Evolutionary conservation across 2,888 invertebrate species (phyloP), one percentile per base, ranked within the genome.

Genomic region (Embidobia sp.): DNA sequence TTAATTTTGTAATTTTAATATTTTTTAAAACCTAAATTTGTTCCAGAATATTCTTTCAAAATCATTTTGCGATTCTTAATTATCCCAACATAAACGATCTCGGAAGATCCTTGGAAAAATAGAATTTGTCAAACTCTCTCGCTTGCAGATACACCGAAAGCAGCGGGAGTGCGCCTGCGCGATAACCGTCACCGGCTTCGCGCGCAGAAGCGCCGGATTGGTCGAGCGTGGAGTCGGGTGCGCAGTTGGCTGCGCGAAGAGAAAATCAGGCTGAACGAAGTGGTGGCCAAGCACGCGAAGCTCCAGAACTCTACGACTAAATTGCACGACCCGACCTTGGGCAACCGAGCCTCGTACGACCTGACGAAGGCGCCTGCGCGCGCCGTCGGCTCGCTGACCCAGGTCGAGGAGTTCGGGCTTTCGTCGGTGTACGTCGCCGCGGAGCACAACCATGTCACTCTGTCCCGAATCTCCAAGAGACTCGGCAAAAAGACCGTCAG

Each of bases 181-280:
- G 57, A 76, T 2, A 63, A 70, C 18, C 67, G 61, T 49, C 75
- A 79, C 6, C 67, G 72, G 7, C 22, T 69, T 53, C 72, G 75
- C 4, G 40, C 66, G 13, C 81, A 79, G 46, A 67, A 79, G 70
- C 81, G 79, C 1, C 78, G 84, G 2, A 59, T 88, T 5, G 87
- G 86, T 13, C 85, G 84, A 13, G 88, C 88, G 7, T 87, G 88
- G 88, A 84, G 82, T 6, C 83, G 83, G 49, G 87, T 88, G 85
- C 83, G 87, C 31, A 84, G 66, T 48, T 88, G 88, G 88, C 48
- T 88, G 35, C 82, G 84, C 27, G 88, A 88, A 27, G 88, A 88
- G 63, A 86, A 81, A 40, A 77, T 80, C 2, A 85, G 79, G 46
- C 74, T 88, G 63, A 85, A 85, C 69, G 86, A 88, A 26, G 86